Percentiles rank a stretch among this genome's conserved stretches.
phyloP scores from a whole-genome alignment of 2,888 invertebrate genomes.

The Lasioglossum oenotherae region DNA sequence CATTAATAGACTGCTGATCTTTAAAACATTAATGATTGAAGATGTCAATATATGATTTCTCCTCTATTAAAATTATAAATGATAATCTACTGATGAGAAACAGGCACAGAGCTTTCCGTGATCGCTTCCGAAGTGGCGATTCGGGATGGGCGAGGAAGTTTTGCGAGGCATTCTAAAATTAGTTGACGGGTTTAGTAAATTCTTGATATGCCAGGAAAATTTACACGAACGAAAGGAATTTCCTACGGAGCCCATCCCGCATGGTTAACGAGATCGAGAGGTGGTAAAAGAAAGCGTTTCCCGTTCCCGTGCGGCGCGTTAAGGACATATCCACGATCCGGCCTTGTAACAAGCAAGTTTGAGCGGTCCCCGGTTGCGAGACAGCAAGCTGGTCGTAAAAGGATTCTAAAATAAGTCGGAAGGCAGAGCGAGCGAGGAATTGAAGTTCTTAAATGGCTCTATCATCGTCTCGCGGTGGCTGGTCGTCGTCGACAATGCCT shows the following conservation, averaged over 20 bases:
- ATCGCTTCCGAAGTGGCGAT: too few species aligned
- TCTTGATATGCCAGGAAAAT: too few species aligned
- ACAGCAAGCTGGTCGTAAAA: slow-evolving; percentile 6
- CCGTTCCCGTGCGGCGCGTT: not conserved
- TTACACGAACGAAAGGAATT: too few species aligned
- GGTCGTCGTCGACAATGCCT: slow-evolving; percentile 43
- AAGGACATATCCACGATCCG: not conserved
- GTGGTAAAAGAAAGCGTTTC: slow-evolving; percentile 1
- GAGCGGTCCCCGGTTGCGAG: not conserved
- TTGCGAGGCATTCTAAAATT: not conserved
- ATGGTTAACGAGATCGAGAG: not conserved
- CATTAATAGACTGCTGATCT: not conserved
- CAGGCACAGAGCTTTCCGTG: too few species aligned
- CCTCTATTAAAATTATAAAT: too few species aligned
- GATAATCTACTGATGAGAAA: too few species aligned
- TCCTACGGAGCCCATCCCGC: not conserved
- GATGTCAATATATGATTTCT: too few species aligned
- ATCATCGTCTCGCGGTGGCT: not conserved
- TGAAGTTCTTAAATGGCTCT: slow-evolving; percentile 8
- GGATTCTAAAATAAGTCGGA: not conserved
- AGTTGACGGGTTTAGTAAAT: not conserved
- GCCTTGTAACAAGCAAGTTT: not conserved
- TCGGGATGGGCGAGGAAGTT: not conserved
- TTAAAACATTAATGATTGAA: too few species aligned
- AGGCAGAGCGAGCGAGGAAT: slow-evolving; percentile 8